Evolutionary conservation across 2,113 vertebrate genomes (phyloP), one percentile per base, ranked within the genome.

Genomic region (Pteropus alecto): DNA sequence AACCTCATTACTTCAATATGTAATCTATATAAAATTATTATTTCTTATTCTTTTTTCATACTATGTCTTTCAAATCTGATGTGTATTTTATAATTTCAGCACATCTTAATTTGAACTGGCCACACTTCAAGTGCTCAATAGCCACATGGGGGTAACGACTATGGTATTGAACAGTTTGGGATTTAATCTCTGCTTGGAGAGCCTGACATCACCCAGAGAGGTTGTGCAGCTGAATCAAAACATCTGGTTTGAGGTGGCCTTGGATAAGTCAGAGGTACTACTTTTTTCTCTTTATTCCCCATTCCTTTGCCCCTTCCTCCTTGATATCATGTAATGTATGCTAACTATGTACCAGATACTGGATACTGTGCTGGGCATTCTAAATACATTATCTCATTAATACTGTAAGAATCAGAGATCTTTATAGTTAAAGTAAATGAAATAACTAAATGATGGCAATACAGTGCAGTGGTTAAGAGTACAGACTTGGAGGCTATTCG

Each of bases 1-100:
- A 86, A 93, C 74, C 71, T 56, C 43, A 87, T 83, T 90, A 88
- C 71, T 95, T 91, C 41, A 95, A n/a, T 88, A 89, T 71, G 21
- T 33, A 65, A 82, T 30, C 60, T 91, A 70, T 28, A 68, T 33
- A 83, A 87, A 91, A 68, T 35, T 85, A 65, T 93, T 48, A 74
- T n/a, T 95, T 91, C 65, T 43, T 19, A 87, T 93, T 85, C 10
- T 38, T 76, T 77, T 78, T 70, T 68, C n/a, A 71, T 70, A 54
- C 6, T 51, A 54, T 58, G 58, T 83, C 92, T 96, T 93, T 94
- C 68, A 91, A 95, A 79, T 93, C 48, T 33, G 79, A 10, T 86
- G 22, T 94, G 33, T 58, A 61, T 56, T 94, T 93, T 90, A 54
- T 28, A 43, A n/a, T 95, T 87, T 92, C 28, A 79, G 83, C 56